Evolutionary conservation across 2,113 vertebrate species (phyloP), one percentile per base, ranked within the genome.

Genomic region (Cyanoliseus patagonus): DNA sequence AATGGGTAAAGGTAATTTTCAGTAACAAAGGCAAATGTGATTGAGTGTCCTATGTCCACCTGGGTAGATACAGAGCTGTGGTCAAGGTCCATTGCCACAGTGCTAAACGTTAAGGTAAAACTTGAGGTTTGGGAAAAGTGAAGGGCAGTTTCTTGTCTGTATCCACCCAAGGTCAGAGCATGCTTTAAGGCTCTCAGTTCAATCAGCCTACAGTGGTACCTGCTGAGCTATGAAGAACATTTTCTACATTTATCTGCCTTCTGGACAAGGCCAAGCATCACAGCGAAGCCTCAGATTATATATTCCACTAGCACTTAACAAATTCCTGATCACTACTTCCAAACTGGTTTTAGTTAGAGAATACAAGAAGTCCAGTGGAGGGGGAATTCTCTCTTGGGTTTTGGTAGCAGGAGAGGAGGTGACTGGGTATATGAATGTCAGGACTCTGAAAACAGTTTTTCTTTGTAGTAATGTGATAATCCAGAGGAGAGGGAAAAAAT

Each of bases 401-500:
- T 68, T 79, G 69, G 57, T 90, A 92, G 57, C 49, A 79, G 47
- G n/a, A 92, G 28, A 86, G 53, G 67, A 94, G 44, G 75, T 91
- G 72, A 68, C 69, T 80, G 49, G 62, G 37, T 68, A 35, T 66
- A 77, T 47, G 64, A 95, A 94, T 51, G 37, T 69, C 88, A 91
- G 91, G 63, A 83, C 37, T 89, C 53, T 33, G 81, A 92, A 91
- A 91, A 37, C 37, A 81, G 59, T 94, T 95, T 95, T 49, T 97
- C 62, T 94, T 88, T 59, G 28, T 46, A 59, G 33, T 16, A 59
- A 35, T 31, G 69, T 78, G 85, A 39, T 74, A 88, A 96, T 93
- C 42, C 52, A 91, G 83, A 83, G 89, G 80, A 3, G 2, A 10
- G 7, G 28, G 30, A 18, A 66, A 95, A 95, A 55, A 33, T 55